These are phyloP conservation scores for Lagorchestes hirsutus DNA, from an alignment of 2,797 vertebrate genomes.

Conservation along the genomic window DNA sequence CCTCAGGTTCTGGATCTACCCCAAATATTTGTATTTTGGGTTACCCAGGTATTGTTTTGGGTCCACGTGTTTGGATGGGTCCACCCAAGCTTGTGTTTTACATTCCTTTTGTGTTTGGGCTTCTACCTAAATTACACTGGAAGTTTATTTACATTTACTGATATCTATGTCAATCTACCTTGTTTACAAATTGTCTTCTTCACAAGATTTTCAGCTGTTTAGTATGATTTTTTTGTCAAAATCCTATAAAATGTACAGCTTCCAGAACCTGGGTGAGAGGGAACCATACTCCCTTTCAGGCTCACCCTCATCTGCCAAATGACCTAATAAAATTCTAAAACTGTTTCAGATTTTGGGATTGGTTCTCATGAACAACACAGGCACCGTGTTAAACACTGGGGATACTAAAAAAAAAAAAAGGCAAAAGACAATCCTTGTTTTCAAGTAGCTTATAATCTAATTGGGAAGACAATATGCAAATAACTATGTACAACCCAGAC, in stretches of 20 bases:
- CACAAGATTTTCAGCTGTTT: neutral
- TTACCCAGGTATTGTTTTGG: too few species aligned
- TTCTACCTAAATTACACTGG: neutral
- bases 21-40: too few species aligned
- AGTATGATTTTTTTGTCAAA: neutral
- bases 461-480: neutral
- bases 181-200: neutral
- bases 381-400: too few species aligned
- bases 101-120: neutral
- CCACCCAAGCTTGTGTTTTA: too few species aligned
- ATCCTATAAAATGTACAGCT: neutral
- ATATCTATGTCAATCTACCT: neutral
- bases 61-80: too few species aligned
- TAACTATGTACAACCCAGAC: neutral
- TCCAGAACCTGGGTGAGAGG: neutral
- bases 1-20: neutral
- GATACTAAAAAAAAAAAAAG: neutral
- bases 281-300: too few species aligned
- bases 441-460: neutral
- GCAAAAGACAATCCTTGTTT: neutral
- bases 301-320: too few species aligned
- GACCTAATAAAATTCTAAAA: neutral
- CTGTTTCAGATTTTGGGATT: neutral
- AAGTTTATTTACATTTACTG: neutral
- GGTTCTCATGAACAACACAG: too few species aligned